A percentile compares a stretch with the other conserved stretches of the same genome.
phyloP scores from a whole-genome alignment of 2,888 invertebrate genomes.

The Trachelus tabidus region DNA sequence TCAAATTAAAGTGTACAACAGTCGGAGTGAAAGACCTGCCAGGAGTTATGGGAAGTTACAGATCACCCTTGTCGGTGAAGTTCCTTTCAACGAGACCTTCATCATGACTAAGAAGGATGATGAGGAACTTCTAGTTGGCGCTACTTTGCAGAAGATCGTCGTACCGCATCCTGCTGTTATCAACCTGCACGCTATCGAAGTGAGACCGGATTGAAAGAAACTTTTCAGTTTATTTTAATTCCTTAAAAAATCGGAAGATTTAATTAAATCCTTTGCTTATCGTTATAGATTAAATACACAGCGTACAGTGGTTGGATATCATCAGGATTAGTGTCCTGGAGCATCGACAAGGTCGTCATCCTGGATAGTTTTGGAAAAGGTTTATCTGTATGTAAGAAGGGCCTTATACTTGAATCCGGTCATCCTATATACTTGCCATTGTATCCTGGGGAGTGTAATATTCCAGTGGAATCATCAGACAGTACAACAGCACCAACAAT shows the following conservation, averaged over 20 bases:
- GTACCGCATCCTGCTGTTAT: constrained; percentile 90
- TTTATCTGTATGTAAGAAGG: constrained; percentile 83
- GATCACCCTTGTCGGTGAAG: constrained; percentile 83
- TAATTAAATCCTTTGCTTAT: not conserved
- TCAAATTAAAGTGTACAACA: constrained; percentile 82
- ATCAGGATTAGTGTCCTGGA: constrained; percentile 83
- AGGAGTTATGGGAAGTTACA: constrained; percentile 80
- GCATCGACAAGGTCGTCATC: constrained; percentile 84
- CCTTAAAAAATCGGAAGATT: not conserved
- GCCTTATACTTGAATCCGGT: constrained; percentile 79
- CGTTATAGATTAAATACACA: constrained; percentile 79
- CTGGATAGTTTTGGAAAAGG: constrained; percentile 88
- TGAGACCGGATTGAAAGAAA: constrained; percentile 26
- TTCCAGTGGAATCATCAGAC: constrained; percentile 67
- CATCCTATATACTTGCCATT: constrained; percentile 79
- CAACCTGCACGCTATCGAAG: constrained; percentile 69
- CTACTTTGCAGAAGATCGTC: constrained; percentile 82
- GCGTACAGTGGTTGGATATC: constrained; percentile 93
- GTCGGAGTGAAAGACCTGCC: constrained; percentile 74
- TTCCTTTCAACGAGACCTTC: constrained; percentile 88
- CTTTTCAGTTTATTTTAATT: not conserved
- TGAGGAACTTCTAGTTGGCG: constrained; percentile 77
- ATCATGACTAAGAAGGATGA: constrained; percentile 88
- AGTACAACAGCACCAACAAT: constrained; percentile 36
- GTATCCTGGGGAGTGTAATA: constrained; percentile 81